These are phyloP conservation scores for Sebastes miniatus DNA, from an alignment of 2,797 vertebrate genomes.

Conservation along the genomic window DNA sequence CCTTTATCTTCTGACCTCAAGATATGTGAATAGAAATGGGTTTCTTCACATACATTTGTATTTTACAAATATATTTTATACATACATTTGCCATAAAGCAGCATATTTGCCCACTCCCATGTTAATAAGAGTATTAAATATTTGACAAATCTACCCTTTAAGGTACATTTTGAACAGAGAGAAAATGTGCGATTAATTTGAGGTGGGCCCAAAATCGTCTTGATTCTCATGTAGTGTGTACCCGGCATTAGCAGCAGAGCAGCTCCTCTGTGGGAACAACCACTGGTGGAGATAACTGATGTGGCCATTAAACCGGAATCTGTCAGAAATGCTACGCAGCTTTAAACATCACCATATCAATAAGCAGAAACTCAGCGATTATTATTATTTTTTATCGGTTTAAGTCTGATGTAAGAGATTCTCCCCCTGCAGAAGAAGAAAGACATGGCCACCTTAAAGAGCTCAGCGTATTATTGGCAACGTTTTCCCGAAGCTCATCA, in stretches of 20 bases:
- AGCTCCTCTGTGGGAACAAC: neutral
- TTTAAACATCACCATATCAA: constrained; percentile 22
- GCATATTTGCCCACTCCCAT: neutral
- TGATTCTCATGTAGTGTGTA: no score
- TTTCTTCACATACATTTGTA: neutral
- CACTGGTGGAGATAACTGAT: constrained; percentile 16
- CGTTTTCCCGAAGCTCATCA: constrained; percentile 73
- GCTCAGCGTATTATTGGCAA: constrained; percentile 16
- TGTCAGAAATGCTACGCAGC: constrained; percentile 1
- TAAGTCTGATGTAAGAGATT: constrained; percentile 17
- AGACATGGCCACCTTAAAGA: constrained; percentile 39
- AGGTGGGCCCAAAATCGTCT: no score
- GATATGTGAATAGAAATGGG: neutral
- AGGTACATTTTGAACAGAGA: neutral
- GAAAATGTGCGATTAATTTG: no score
- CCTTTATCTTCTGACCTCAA: neutral
- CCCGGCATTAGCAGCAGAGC: neutral
- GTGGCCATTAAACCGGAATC: neutral
- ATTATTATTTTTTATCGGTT: neutral
- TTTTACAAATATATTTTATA: neutral
- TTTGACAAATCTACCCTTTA: neutral
- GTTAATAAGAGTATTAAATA: neutral
- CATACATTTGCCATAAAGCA: neutral
- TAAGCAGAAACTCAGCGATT: neutral
- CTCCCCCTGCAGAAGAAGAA: constrained; percentile 35